These are phyloP conservation scores for Sturmia bella DNA, from an alignment of 2,888 invertebrate species.

Conservation along the genomic window DNA sequence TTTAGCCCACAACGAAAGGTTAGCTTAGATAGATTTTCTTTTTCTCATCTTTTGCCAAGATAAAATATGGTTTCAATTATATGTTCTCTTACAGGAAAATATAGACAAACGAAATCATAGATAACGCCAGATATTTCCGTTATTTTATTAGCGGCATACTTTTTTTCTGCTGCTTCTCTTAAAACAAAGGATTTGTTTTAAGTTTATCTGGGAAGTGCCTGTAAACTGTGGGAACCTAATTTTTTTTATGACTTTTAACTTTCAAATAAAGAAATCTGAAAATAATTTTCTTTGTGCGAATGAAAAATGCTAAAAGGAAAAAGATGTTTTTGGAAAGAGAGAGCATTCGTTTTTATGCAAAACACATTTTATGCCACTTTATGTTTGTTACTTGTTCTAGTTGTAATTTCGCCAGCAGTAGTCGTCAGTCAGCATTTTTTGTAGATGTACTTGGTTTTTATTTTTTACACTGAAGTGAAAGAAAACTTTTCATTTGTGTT, in stretches of 20 bases:
- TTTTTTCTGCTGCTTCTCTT: neutral
- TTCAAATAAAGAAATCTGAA: slow-evolving; percentile 62
- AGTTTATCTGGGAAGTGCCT: slow-evolving; percentile 22
- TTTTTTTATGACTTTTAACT: slow-evolving; percentile 62
- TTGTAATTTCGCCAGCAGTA: slow-evolving; percentile 30
- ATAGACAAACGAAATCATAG: slow-evolving; percentile 39
- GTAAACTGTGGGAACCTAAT: slow-evolving; percentile 60
- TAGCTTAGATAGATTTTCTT: neutral
- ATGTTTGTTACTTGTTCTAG: slow-evolving; percentile 49
- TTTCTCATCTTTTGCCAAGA: neutral
- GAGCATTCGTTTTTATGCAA: slow-evolving; percentile 47
- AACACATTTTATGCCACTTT: slow-evolving; percentile 47
- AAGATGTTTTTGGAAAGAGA: neutral
- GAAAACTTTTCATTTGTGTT: slow-evolving; percentile 63
- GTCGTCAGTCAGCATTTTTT: neutral
- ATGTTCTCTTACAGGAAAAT: slow-evolving; percentile 14
- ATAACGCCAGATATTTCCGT: slow-evolving; percentile 56
- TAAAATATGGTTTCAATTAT: slow-evolving; percentile 68
- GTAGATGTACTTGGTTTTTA: too few species aligned
- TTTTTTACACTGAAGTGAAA: slow-evolving; percentile 36
- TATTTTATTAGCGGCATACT: slow-evolving; percentile 53
- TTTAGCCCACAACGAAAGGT: slow-evolving; percentile 71
- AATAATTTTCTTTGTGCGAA: slow-evolving; percentile 49
- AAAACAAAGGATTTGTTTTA: slow-evolving; percentile 64
- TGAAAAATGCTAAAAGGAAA: slow-evolving; percentile 3